Conservation (phyloP, 2,113 vertebrate species). For the Pygathrix nemaeus region DNA sequence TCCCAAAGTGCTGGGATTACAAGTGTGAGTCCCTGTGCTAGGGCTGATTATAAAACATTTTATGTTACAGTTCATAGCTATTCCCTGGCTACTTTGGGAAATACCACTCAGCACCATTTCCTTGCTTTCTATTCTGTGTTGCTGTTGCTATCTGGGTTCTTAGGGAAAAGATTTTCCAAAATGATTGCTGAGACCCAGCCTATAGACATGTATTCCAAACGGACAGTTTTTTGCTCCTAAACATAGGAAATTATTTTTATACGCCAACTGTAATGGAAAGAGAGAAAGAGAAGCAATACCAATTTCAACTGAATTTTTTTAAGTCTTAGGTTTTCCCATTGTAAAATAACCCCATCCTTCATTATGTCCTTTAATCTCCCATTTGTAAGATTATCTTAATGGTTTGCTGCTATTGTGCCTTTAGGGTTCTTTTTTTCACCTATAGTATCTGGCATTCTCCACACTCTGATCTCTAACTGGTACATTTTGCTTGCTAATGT, state of each 20-base stretch:
- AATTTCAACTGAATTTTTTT: background rate
- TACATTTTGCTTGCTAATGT: background rate
- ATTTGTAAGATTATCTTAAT: background rate
- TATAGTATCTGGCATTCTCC: background rate
- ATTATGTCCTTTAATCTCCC: background rate
- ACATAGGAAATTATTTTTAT: background rate
- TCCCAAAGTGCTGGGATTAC: too few species aligned
- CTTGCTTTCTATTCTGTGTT: background rate
- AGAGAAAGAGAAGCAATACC: background rate
- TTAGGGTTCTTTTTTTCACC: background rate
- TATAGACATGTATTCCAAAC: background rate
- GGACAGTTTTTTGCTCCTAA: background rate
- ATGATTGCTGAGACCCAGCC: background rate
- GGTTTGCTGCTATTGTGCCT: background rate
- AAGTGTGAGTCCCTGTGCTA: too few species aligned
- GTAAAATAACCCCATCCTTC: background rate
- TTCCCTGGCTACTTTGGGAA: background rate
- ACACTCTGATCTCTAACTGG: background rate
- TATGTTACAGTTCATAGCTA: background rate
- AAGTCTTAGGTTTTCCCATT: background rate
- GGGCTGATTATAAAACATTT: background rate
- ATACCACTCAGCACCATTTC: background rate
- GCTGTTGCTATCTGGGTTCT: background rate
- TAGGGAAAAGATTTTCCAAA: background rate
- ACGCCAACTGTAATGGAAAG: background rate